Percentiles rank a stretch among this genome's conserved stretches.
Conservation (phyloP, 1,140 invertebrate species). For the Cydia splendana region DNA sequence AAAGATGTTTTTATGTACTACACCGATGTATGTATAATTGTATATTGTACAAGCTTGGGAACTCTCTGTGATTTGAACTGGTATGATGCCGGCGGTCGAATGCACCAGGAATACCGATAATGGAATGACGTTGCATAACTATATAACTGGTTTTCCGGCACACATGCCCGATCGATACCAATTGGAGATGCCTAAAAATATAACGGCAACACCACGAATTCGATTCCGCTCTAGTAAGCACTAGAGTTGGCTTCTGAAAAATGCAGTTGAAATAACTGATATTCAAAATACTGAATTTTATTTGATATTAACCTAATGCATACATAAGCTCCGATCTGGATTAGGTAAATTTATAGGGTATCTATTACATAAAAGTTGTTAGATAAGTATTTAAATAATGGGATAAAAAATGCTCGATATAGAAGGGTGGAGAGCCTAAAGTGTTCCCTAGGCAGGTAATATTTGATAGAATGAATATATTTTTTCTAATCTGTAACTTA, state of each 20-base stretch:
- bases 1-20: no score
- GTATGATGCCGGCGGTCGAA: not conserved
- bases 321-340: not conserved
- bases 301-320: not conserved
- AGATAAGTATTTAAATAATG: no score
- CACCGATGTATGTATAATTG: no score
- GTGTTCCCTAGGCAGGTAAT: no score
- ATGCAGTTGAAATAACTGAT: not conserved
- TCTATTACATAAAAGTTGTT: no score
- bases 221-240: not conserved
- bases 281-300: not conserved
- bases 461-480: no score
- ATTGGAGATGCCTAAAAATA: conserved; percentile 31
- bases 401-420: no score
- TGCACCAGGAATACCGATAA: conserved; percentile 30
- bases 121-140: conserved; percentile 31
- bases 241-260: conserved; percentile 5
- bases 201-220: conserved; percentile 18
- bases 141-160: conserved; percentile 29
- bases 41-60: not conserved
- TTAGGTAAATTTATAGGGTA: no score
- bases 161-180: conserved; percentile 24
- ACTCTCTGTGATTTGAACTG: not conserved
- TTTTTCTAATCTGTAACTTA: no score
- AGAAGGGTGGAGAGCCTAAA: no score